Percentiles rank a stretch among this genome's conserved stretches.
These are phyloP conservation scores for Hypomecis atomaria DNA, from an alignment of 2,888 invertebrate genomes.

Conservation along the genomic window DNA sequence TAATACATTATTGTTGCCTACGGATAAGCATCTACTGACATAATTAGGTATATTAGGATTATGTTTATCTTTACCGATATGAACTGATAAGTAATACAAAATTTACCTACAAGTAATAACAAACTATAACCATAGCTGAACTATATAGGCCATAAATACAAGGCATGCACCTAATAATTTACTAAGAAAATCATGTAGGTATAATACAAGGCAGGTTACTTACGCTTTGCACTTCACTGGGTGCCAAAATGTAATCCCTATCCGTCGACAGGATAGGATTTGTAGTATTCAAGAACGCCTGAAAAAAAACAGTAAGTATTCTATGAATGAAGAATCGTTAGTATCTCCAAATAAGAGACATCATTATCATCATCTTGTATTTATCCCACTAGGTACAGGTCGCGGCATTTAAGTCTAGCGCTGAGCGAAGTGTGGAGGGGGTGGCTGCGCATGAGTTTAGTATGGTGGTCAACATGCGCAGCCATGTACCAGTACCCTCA, in stretches of 20 bases:
- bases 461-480: too few relatives aligned
- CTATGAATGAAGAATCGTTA: too few relatives aligned
- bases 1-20: conserved; percentile 18
- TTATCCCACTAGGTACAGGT: too few relatives aligned
- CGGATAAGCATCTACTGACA: conserved; percentile 23
- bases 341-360: too few relatives aligned
- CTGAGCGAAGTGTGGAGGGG: too few relatives aligned
- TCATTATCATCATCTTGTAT: too few relatives aligned
- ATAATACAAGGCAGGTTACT: conserved; percentile 39
- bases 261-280: conserved; percentile 78
- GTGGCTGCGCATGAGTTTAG: too few relatives aligned
- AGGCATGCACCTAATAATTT: background rate
- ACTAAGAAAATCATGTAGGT: background rate
- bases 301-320: conserved; percentile 43
- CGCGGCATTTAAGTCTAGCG: too few relatives aligned
- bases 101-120: conserved; percentile 2
- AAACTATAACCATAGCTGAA: background rate
- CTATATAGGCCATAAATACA: too few relatives aligned
- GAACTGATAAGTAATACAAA: conserved; percentile 10
- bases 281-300: conserved; percentile 70
- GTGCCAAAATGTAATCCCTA: conserved; percentile 70
- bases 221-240: conserved; percentile 73
- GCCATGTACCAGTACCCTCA: too few relatives aligned
- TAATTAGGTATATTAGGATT: conserved; percentile 30
- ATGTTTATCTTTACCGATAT: conserved; percentile 37